phyloP scores from a whole-genome alignment of 2,113 vertebrate genomes.

The Grallaria varia region DNA sequence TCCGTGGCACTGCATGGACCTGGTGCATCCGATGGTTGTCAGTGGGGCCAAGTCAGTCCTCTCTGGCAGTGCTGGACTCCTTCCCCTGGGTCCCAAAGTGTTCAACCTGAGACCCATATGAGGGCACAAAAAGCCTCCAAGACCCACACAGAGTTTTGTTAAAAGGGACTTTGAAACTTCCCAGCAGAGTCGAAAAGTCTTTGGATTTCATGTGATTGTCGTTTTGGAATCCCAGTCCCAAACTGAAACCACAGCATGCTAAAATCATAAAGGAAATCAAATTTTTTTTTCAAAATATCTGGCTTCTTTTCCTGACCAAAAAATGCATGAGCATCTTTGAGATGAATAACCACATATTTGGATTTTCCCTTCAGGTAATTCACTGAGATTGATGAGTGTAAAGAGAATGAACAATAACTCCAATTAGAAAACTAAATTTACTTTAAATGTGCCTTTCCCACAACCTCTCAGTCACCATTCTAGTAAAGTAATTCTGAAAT shows the following conservation, averaged over 20 bases:
- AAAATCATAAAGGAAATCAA: not conserved
- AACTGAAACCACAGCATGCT: not conserved
- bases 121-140: not conserved
- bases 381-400: not conserved
- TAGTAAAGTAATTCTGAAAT: not conserved
- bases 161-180: not conserved
- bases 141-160: not conserved
- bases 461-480: not conserved
- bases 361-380: not conserved
- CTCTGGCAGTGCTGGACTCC: accelerated
- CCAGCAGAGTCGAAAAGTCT: not conserved
- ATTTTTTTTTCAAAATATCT: not conserved
- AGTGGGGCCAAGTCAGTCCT: not conserved
- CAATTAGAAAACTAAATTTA: not conserved
- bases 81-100: not conserved
- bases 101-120: accelerated
- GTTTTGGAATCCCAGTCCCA: not conserved
- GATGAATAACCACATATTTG: not conserved
- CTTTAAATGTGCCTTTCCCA: not conserved
- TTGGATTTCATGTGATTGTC: not conserved
- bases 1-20: not conserved
- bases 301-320: not conserved
- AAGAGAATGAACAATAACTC: not conserved
- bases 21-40: not conserved
- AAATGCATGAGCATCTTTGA: not conserved